A percentile compares a stretch with the other conserved stretches of the same genome.
Evolutionary conservation across 2,888 invertebrate species (phyloP).

Genomic region (Limnephilus lunatus): DNA sequence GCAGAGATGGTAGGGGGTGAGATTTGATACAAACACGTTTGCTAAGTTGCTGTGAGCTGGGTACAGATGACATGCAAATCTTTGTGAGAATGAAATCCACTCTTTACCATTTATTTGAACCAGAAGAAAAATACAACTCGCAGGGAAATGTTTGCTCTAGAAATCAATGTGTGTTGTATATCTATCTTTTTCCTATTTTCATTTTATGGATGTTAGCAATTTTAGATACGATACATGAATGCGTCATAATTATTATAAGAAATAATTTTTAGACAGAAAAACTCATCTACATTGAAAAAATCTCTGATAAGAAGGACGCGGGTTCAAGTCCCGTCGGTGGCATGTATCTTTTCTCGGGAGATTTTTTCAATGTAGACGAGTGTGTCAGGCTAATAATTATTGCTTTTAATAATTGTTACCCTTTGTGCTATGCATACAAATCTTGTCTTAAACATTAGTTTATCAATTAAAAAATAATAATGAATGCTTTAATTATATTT

Average conservation of each 20-base stretch:
- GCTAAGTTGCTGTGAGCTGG: constrained; percentile 20
- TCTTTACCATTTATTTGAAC: background rate
- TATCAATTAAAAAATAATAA: no score
- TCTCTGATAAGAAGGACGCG: no score
- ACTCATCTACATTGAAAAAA: no score
- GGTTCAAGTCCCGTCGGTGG: no score
- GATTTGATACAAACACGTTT: constrained; percentile 12
- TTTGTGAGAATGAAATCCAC: background rate
- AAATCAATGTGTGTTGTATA: background rate
- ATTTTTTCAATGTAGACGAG: no score
- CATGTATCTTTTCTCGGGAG: no score
- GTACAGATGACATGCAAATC: constrained; percentile 29
- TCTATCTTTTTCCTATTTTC: background rate
- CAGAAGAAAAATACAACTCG: background rate
- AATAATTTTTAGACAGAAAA: no score
- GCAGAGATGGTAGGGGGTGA: background rate
- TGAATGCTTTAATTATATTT: background rate
- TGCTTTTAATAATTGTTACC: no score
- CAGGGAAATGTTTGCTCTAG: background rate
- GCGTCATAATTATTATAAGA: no score
- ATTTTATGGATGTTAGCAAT: background rate
- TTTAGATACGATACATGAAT: background rate
- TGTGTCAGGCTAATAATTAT: no score
- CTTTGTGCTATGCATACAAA: no score
- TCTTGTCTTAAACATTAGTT: no score